Conservation (phyloP, 1,140 invertebrate genomes). For the Zaprionus tsacasi region DNA sequence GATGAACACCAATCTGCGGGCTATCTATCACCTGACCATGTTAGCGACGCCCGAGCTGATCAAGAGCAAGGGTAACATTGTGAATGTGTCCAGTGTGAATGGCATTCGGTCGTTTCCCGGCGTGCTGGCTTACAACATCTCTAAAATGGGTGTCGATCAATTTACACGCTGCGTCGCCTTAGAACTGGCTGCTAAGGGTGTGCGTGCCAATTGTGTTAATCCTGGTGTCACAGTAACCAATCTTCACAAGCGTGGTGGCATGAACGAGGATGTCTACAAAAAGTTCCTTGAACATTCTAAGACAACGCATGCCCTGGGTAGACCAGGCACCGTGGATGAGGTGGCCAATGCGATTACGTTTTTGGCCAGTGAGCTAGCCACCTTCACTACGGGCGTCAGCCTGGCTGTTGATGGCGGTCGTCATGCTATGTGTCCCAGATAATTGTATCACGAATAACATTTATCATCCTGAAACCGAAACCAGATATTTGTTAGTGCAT, state of each 20-base stretch:
- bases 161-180: constrained; percentile 93
- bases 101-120: constrained; percentile 92
- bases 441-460: not conserved
- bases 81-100: constrained; percentile 96
- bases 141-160: constrained; percentile 95
- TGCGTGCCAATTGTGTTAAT: constrained; percentile 94
- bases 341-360: constrained; percentile 93
- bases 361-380: constrained; percentile 91
- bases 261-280: constrained; percentile 89
- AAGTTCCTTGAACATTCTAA: constrained; percentile 91
- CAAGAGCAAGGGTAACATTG: constrained; percentile 92
- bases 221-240: constrained; percentile 92
- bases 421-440: constrained; percentile 80
- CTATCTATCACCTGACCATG: constrained; percentile 93
- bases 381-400: constrained; percentile 92
- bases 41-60: constrained; percentile 93
- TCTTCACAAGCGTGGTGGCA: constrained; percentile 90
- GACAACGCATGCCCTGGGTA: constrained; percentile 92
- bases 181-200: constrained; percentile 91
- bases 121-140: constrained; percentile 93
- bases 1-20: constrained; percentile 93
- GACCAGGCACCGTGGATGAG: constrained; percentile 90
- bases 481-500: constrained; percentile 42
- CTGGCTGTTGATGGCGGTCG: constrained; percentile 91
- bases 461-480: not conserved